These are phyloP conservation scores for Alca torda DNA, from an alignment of 2,797 vertebrate genomes.

Conservation along the genomic window DNA sequence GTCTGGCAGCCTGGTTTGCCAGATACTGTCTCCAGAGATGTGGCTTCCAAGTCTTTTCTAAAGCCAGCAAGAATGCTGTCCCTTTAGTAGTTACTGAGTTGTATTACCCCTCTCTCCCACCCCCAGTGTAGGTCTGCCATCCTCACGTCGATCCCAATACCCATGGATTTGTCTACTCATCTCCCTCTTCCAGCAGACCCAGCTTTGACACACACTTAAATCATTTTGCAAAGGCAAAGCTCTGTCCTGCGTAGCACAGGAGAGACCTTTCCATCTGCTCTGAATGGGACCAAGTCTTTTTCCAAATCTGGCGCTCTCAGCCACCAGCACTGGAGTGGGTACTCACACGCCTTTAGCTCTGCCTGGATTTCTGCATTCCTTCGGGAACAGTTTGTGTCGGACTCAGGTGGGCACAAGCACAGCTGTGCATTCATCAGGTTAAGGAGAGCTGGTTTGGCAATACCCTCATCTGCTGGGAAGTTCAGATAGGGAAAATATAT, in stretches of 20 bases:
- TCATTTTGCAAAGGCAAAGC: background rate
- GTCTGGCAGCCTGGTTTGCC: background rate
- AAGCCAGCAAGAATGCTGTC: background rate
- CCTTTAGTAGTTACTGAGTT: background rate
- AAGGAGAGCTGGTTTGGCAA: background rate
- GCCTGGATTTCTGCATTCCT: background rate
- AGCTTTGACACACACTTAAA: background rate
- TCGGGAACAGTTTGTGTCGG: background rate
- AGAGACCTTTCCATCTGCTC: background rate
- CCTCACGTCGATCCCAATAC: background rate
- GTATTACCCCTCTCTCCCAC: background rate
- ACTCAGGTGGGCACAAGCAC: background rate
- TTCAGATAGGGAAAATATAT: background rate
- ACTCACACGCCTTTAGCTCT: accelerated
- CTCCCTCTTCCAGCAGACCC: background rate
- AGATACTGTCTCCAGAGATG: background rate
- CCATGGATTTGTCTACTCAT: background rate
- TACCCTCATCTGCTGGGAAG: background rate
- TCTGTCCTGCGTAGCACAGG: background rate
- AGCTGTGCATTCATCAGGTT: background rate
- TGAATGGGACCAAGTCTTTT: background rate
- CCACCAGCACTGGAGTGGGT: background rate
- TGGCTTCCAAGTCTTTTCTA: background rate
- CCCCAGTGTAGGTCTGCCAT: background rate
- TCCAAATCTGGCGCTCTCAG: background rate